Conservation (phyloP, 2,113 vertebrate genomes). For the Tretioscincus oriximinensis region DNA sequence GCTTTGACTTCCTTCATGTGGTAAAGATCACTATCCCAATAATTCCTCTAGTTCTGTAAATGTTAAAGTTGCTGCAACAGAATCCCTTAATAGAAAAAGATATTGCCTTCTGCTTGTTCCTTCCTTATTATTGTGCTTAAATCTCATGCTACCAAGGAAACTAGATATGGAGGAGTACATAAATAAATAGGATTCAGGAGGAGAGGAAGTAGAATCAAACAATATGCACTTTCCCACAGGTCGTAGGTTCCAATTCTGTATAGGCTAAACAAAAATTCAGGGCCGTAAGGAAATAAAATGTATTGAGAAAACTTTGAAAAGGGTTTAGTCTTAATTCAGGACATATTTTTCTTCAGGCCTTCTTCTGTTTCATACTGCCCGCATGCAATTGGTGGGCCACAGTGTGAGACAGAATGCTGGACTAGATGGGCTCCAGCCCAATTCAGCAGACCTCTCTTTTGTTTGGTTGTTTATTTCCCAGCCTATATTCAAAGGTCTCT, state of each 20-base stretch:
- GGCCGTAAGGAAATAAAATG: neutral
- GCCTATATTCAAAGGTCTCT: no score
- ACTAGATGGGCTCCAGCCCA: no score
- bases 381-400: no score
- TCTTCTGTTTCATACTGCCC: no score
- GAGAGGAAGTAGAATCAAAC: no score
- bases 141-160: neutral
- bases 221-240: neutral
- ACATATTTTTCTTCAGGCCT: no score
- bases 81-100: conserved; percentile 5
- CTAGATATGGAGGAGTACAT: no score
- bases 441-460: no score
- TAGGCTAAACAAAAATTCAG: neutral
- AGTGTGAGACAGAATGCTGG: no score
- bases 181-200: neutral
- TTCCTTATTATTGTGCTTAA: neutral
- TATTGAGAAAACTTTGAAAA: neutral
- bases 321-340: neutral
- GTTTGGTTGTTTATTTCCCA: no score
- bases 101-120: neutral
- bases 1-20: conserved; percentile 8
- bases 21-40: neutral
- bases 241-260: neutral
- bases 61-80: neutral
- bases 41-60: neutral